Evolutionary conservation across 2,113 vertebrate species (phyloP), one percentile per base, ranked within the genome.

Genomic region (Barnardius zonarius): DNA sequence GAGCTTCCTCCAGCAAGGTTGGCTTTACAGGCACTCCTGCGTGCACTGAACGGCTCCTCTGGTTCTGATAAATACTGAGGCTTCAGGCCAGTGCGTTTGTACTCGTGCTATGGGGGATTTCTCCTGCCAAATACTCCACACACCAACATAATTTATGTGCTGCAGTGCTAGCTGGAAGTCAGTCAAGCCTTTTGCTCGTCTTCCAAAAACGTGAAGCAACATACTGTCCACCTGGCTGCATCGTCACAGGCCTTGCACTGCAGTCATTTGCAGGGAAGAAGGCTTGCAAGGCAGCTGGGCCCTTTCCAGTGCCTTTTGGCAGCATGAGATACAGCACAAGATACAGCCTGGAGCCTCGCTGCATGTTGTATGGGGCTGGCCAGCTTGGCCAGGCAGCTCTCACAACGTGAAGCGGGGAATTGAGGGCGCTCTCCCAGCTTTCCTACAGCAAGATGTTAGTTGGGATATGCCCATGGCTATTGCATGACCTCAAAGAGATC

Each of bases 351-450:
- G 44, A 70, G 15, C 33, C 0, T 3, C 37, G 17, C 6, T 0
- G 9, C 43, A 43, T 1, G 0, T 22, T 23, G 59, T 3, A 1
- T 11, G 30, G n/a, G 69, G 41, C 54, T 51, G 52, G 25, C 30
- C 69, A 20, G 57, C 25, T 54, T 13, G 24, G 48, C 55, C 0
- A 3, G 43, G 55, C 35, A 33, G 55, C 63, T 75, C 37, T 64
- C 17, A 25, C 3, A 0, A 0, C 13, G 54, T 1, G 4, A 74
- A 41, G 33, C 1, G 1, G 24, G 28, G 59, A n/a, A 37, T 35
- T 0, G 0, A 72, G 17, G 28, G 8, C 0, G 0, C 30, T 59
- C 10, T 48, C 49, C 10, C 1, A 1, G 16, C n/a, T 33, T 49
- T 79, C 44, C 67, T 28, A 30, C 72, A 64, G 43, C 43, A 48